phyloP scores from a whole-genome alignment of 2,113 vertebrate genomes.

The Campylomormyrus tamandua region DNA sequence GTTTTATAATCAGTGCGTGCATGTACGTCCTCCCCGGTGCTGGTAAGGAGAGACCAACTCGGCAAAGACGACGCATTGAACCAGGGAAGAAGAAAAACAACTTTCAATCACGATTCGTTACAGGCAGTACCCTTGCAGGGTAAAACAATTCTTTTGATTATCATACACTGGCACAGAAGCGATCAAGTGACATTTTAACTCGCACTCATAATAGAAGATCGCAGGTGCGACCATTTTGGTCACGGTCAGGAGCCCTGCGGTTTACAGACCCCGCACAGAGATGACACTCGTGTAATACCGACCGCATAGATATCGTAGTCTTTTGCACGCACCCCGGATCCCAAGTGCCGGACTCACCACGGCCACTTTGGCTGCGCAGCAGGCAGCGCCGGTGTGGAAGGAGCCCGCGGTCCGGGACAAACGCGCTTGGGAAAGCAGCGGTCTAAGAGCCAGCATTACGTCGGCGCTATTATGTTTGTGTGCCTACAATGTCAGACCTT shows the following conservation, averaged over 20 bases:
- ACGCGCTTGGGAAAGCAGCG: neutral
- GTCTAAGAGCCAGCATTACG: conserved; percentile 32
- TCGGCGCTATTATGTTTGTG: neutral
- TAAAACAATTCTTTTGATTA: neutral
- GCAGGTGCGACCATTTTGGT: neutral
- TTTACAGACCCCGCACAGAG: neutral
- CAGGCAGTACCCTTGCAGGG: no score
- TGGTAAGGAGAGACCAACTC: no score
- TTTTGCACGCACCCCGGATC: no score
- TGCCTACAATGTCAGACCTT: neutral
- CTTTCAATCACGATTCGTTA: no score
- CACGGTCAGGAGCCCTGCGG: neutral
- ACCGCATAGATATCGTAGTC: neutral
- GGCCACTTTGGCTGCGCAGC: conserved; percentile 35
- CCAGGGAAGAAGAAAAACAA: no score
- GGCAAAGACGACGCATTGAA: no score
- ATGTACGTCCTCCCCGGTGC: neutral
- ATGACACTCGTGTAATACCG: neutral
- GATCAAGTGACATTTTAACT: neutral
- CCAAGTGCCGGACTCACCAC: conserved; percentile 34
- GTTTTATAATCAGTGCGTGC: neutral
- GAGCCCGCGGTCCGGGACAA: neutral
- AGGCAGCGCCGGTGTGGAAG: conserved; percentile 29
- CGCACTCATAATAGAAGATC: neutral
- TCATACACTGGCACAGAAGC: neutral